phyloP scores from a whole-genome alignment of 2,113 vertebrate species.

The Cottus gobio region DNA sequence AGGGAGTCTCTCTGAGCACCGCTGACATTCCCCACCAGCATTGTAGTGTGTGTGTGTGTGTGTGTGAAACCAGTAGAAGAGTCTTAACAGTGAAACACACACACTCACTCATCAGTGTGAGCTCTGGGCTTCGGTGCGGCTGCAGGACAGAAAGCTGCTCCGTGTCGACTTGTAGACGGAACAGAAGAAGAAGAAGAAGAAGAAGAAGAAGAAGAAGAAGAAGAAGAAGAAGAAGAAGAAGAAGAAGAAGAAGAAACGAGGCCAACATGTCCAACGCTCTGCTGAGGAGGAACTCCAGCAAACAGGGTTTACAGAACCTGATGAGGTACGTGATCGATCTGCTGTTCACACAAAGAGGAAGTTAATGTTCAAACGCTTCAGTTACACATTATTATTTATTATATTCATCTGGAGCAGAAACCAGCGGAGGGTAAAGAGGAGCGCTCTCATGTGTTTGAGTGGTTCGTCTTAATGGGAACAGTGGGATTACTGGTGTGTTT shows the following conservation, averaged over 20 bases:
- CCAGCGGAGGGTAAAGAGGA: neutral
- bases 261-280: slow-evolving; percentile 79
- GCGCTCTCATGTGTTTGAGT: neutral
- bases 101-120: slow-evolving; percentile 7
- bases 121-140: slow-evolving; percentile 9
- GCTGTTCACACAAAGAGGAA: slow-evolving; percentile 4
- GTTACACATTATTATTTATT: neutral
- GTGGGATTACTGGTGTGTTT: slow-evolving; percentile 67
- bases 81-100: slow-evolving; percentile 14
- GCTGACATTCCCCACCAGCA: slow-evolving; percentile 85
- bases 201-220: slow-evolving; percentile 3
- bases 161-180: neutral
- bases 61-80: slow-evolving; percentile 20
- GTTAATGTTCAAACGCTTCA: slow-evolving; percentile 55
- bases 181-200: slow-evolving; percentile 14
- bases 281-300: slow-evolving; percentile 87
- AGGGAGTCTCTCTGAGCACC: slow-evolving; percentile 62
- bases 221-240: slow-evolving; percentile 2
- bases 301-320: slow-evolving; percentile 88
- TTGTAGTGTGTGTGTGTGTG: slow-evolving; percentile 28
- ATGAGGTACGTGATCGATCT: slow-evolving; percentile 80
- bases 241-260: slow-evolving; percentile 34
- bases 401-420: neutral
- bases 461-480: slow-evolving; percentile 40
- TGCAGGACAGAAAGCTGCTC: slow-evolving; percentile 20